Conservation (phyloP, 2,797 vertebrate species). For the Thunnus albacares region DNA sequence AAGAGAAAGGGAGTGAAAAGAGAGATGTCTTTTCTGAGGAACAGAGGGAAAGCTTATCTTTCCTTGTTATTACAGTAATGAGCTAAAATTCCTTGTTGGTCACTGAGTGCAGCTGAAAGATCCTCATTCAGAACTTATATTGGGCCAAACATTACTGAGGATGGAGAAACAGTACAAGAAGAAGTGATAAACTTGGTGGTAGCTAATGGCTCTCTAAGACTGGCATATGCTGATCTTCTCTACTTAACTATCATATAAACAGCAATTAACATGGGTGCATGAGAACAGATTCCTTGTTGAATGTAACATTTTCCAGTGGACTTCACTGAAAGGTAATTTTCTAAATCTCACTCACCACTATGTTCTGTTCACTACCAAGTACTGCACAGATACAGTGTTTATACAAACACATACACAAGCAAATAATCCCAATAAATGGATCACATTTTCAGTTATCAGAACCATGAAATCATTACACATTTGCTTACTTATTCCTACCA, state of each 20-base stretch:
- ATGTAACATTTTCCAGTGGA: constrained; percentile 4
- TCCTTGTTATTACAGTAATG: constrained; percentile 19
- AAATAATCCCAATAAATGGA: constrained; percentile 30
- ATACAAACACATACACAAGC: constrained; percentile 18
- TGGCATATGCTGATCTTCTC: background rate
- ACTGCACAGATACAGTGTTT: background rate
- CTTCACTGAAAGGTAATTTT: background rate
- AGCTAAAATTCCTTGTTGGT: constrained; percentile 4
- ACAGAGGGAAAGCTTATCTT: background rate
- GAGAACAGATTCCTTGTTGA: background rate
- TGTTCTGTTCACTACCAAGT: background rate
- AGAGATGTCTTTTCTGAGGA: constrained; percentile 10
- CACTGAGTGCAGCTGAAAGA: constrained; percentile 14
- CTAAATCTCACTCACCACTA: background rate
- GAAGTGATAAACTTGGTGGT: constrained; percentile 25
- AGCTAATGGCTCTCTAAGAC: background rate
- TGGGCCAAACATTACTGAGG: constrained; percentile 15
- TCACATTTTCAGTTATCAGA: constrained; percentile 24
- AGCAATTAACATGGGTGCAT: constrained; percentile 6
- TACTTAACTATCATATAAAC: constrained; percentile 8
- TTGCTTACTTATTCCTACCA: constrained; percentile 13
- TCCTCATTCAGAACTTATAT: constrained; percentile 12
- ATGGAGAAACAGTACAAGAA: constrained; percentile 2
- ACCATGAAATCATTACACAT: constrained; percentile 33
- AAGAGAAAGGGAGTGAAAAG: constrained; percentile 12